phyloP scores from a whole-genome alignment of 1,140 invertebrate genomes.

The Cydia strobilella region DNA sequence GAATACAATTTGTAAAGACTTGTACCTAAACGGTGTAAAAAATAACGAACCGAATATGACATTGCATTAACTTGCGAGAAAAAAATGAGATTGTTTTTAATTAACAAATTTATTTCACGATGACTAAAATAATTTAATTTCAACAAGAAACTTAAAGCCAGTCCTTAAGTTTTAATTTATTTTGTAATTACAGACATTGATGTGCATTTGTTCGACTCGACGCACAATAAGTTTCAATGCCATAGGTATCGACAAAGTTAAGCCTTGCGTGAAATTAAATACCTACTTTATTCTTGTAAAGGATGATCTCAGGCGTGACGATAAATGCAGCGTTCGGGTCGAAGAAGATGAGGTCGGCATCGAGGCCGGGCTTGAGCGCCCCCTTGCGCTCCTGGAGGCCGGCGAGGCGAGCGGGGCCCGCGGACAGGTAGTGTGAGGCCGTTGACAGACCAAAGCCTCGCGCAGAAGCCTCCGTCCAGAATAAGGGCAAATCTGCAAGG shows the following conservation, averaged over 20 bases:
- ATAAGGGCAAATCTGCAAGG: conserved; percentile 81
- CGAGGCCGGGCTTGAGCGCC: conserved; percentile 81
- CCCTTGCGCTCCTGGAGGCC: conserved; percentile 83
- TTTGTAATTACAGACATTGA: neutral
- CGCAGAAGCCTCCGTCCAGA: conserved; percentile 83
- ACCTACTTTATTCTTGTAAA: conserved; percentile 82
- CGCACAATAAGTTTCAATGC: conserved; percentile 6
- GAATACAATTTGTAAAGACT: too few species aligned
- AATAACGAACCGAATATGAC: too few species aligned
- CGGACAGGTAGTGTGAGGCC: conserved; percentile 81
- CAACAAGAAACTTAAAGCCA: too few species aligned
- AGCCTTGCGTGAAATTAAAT: conserved; percentile 14
- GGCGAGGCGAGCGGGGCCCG: conserved; percentile 82
- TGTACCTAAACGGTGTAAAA: too few species aligned
- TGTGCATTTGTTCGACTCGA: neutral
- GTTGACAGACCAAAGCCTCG: conserved; percentile 79
- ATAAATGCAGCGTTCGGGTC: conserved; percentile 82
- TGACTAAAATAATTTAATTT: too few species aligned
- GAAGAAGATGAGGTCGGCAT: conserved; percentile 88
- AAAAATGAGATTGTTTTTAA: too few species aligned
- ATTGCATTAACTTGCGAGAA: too few species aligned
- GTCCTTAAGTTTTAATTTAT: neutral
- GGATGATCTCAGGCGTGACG: conserved; percentile 78
- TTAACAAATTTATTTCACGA: too few species aligned
- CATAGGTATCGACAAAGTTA: neutral